Evolutionary conservation across 2,113 vertebrate species (phyloP).

Genomic region (Solea senegalensis): DNA sequence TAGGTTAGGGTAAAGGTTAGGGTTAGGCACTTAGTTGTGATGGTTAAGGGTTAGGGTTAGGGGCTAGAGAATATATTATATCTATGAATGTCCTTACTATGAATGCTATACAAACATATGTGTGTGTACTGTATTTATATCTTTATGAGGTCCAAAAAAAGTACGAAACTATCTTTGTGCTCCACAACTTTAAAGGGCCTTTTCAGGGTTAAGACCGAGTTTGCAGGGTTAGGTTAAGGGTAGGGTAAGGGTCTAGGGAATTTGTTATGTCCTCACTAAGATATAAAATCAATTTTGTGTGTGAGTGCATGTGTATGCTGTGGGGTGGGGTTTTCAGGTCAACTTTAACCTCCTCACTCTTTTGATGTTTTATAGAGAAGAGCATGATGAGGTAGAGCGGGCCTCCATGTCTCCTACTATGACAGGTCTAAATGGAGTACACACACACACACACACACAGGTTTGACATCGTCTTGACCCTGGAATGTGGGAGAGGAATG

Average conservation of each 20-base stretch:
- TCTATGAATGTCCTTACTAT: no score
- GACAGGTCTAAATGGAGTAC: conserved; percentile 66
- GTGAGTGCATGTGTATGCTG: conserved; percentile 39
- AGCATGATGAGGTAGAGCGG: conserved; percentile 56
- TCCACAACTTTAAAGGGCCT: no score
- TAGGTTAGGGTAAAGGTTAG: no score
- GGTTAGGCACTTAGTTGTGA: no score
- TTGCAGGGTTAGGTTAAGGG: no score
- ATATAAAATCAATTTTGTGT: conserved; percentile 3
- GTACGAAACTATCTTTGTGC: no score
- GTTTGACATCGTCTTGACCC: conserved; percentile 74
- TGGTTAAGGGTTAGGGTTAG: no score
- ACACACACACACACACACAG: conserved; percentile 41
- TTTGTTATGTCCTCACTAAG: no score
- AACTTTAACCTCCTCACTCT: conserved; percentile 73
- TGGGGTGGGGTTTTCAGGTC: conserved; percentile 49
- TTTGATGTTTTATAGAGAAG: conserved; percentile 78
- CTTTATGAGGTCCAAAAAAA: no score
- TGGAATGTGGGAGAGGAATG: conserved; percentile 78
- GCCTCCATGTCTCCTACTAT: conserved; percentile 57
- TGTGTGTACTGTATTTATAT: conserved; percentile 1
- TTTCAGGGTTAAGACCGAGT: no score
- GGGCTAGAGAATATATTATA: no score
- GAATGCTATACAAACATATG: not conserved
- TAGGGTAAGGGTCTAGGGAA: no score